Conservation (phyloP, 2,797 vertebrate species). For the Pangasius macronema region DNA sequence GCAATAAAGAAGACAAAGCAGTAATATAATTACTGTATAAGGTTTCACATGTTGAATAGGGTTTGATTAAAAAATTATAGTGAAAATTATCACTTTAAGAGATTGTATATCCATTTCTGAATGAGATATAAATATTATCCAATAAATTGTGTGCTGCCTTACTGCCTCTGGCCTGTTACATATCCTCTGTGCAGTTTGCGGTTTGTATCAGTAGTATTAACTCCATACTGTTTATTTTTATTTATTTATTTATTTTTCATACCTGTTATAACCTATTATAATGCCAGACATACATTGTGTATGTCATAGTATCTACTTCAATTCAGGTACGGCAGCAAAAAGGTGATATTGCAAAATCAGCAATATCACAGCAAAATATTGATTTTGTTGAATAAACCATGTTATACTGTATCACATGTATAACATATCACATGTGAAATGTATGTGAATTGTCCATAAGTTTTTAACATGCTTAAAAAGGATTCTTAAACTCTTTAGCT, state of each 20-base stretch:
- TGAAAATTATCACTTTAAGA: neutral
- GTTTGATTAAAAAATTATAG: neutral
- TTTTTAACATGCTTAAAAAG: neutral
- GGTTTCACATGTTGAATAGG: neutral
- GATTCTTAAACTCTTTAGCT: neutral
- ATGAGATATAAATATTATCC: neutral
- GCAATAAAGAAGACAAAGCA: neutral
- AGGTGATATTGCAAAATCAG: too few relatives aligned
- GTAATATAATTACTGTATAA: neutral
- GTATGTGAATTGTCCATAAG: neutral
- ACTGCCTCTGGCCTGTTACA: neutral
- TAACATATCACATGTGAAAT: neutral
- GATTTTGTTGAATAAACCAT: neutral
- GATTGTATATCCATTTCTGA: neutral
- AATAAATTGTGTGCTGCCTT: neutral
- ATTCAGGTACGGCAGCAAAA: neutral
- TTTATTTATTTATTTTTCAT: neutral
- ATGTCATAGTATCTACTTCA: neutral
- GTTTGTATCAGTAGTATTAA: neutral
- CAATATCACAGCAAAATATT: neutral
- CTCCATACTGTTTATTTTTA: neutral
- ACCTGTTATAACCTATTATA: neutral
- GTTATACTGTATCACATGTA: neutral
- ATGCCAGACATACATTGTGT: neutral
- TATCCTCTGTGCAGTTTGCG: neutral